A percentile compares a stretch with the other conserved stretches of the same genome.
These are phyloP conservation scores for Sciurus vulgaris DNA, from an alignment of 2,797 vertebrate genomes.

Conservation along the genomic window DNA sequence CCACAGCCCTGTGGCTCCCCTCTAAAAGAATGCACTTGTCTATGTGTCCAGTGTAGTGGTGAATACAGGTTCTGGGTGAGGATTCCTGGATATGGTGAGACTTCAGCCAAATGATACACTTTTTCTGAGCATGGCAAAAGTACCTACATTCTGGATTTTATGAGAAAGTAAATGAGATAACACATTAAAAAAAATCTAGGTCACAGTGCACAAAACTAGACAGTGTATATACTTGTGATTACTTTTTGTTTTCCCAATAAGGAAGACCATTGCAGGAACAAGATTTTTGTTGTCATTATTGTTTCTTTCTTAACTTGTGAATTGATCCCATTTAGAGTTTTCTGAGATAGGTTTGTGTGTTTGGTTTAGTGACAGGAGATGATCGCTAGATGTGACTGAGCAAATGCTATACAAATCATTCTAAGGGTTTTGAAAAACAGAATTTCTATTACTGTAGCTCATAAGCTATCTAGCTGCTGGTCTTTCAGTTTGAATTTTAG, in stretches of 20 bases:
- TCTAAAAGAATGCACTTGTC: background rate
- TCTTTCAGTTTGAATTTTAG: background rate
- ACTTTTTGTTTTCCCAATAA: background rate
- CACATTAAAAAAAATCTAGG: background rate
- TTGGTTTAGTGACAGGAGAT: background rate
- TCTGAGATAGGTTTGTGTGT: background rate
- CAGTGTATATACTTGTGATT: background rate
- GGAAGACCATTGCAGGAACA: background rate
- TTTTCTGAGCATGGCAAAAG: background rate
- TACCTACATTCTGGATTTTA: background rate
- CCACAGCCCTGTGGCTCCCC: background rate
- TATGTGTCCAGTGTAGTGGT: background rate
- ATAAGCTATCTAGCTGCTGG: background rate
- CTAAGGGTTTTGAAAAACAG: conserved; percentile 10
- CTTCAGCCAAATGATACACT: background rate
- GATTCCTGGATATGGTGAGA: background rate
- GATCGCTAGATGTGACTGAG: background rate
- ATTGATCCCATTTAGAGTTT: background rate
- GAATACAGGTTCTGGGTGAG: background rate
- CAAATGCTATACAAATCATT: background rate
- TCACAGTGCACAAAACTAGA: background rate
- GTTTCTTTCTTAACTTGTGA: background rate
- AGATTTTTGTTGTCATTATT: background rate
- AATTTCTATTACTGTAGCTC: background rate
- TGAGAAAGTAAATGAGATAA: conserved; percentile 21